These are phyloP conservation scores for Steinernema khuongi DNA, from an alignment of 1,140 invertebrate genomes.

Conservation along the genomic window DNA sequence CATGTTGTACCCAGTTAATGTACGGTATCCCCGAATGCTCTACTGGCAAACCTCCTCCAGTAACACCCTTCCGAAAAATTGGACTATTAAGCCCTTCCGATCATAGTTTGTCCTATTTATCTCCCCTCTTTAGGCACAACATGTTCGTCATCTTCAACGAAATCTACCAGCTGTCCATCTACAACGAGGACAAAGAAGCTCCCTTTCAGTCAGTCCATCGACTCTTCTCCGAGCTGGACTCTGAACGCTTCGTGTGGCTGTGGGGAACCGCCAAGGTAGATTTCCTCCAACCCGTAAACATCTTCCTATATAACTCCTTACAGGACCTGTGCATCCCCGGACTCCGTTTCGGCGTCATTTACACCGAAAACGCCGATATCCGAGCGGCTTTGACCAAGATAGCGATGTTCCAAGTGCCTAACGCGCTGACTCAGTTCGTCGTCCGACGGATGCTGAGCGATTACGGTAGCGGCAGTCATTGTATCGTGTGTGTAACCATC, in stretches of 20 bases:
- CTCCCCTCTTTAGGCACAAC: background rate
- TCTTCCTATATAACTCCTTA: background rate
- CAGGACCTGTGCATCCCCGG: background rate
- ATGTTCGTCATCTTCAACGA: conserved; percentile 5
- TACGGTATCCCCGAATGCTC: too few relatives aligned
- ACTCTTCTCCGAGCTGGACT: background rate
- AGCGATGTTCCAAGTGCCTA: background rate
- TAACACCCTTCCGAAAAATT: too few relatives aligned
- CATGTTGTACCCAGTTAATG: too few relatives aligned
- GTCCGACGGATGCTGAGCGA: background rate
- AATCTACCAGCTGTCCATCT: background rate
- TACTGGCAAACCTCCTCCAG: too few relatives aligned
- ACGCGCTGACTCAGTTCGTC: background rate
- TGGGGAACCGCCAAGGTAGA: background rate
- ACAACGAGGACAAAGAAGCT: background rate
- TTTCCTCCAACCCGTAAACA: background rate
- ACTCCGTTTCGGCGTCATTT: background rate
- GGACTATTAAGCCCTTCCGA: too few relatives aligned
- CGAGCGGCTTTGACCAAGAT: background rate
- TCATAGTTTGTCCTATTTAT: background rate
- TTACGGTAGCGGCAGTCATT: background rate
- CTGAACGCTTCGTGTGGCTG: background rate
- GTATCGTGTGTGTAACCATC: background rate
- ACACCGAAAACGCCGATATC: background rate
- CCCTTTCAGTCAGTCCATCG: background rate